Evolutionary conservation across 1,140 invertebrate genomes (phyloP).

Genomic region (Drosophila albomicans): DNA sequence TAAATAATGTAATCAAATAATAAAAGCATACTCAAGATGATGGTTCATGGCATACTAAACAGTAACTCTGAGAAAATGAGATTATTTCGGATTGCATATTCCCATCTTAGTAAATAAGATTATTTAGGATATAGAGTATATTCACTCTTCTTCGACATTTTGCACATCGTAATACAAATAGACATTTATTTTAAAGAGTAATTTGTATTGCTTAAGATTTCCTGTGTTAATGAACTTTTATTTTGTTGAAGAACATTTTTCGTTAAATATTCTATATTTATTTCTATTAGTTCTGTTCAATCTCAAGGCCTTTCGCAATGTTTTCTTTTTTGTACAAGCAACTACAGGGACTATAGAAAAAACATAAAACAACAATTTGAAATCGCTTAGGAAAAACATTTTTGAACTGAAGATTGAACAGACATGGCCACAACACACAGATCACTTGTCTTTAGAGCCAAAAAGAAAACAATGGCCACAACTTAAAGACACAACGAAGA

Average conservation of each 20-base stretch:
- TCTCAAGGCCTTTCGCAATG: conserved; percentile 28
- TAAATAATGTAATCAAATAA: conserved; percentile 7
- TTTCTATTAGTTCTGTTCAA: conserved; percentile 22
- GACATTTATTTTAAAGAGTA: conserved; percentile 2
- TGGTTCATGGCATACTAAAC: background rate
- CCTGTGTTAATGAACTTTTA: conserved; percentile 11
- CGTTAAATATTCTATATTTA: conserved; percentile 15
- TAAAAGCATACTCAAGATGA: conserved; percentile 1
- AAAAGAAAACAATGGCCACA: conserved; percentile 23
- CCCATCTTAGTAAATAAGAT: background rate
- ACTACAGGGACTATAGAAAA: conserved; percentile 7
- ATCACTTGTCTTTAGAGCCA: conserved; percentile 20
- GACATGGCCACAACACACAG: background rate
- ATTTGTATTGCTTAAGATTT: conserved; percentile 9
- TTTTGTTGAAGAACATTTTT: conserved; percentile 15
- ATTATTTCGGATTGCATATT: background rate
- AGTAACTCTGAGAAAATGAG: background rate
- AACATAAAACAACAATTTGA: conserved; percentile 11
- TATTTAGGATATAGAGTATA: background rate
- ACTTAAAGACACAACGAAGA: conserved; percentile 17
- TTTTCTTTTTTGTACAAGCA: conserved; percentile 10
- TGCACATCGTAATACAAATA: background rate
- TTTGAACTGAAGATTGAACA: conserved; percentile 12
- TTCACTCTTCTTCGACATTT: background rate
- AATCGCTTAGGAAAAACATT: conserved; percentile 9